Evolutionary conservation across 2,113 vertebrate genomes (phyloP).

Genomic region (Ramphastos sulfuratus): DNA sequence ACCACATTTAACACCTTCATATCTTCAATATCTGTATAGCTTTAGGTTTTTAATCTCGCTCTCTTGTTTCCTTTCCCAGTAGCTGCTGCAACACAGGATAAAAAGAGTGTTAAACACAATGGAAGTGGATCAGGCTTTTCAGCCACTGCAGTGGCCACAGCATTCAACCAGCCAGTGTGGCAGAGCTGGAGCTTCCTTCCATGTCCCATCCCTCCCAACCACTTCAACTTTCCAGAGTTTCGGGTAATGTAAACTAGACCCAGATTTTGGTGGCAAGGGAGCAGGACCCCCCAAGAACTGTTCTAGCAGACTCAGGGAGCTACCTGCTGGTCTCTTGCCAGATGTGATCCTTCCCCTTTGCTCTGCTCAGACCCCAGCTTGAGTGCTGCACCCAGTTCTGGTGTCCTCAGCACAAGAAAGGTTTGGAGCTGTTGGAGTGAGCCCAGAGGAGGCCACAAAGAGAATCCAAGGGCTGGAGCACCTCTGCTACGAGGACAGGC

Average conservation of each 20-base stretch:
- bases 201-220: background rate
- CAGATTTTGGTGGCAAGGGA: background rate
- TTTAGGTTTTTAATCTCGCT: background rate
- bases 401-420: too few species aligned
- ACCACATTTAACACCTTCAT: too few species aligned
- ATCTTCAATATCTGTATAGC: background rate
- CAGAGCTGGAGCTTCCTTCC: slow-evolving; percentile 51
- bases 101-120: slow-evolving; percentile 25
- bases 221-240: slow-evolving; percentile 25
- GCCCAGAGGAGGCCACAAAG: too few species aligned
- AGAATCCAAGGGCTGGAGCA: too few species aligned
- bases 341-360: background rate
- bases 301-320: accelerated
- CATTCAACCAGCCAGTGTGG: slow-evolving; percentile 42
- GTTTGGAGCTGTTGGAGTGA: too few species aligned
- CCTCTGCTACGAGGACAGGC: too few species aligned
- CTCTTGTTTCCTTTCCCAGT: slow-evolving; percentile 11
- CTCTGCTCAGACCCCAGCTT: too few species aligned
- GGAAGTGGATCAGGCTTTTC: slow-evolving; percentile 33
- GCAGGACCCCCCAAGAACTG: background rate
- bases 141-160: background rate
- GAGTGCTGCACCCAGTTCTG: too few species aligned
- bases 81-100: background rate
- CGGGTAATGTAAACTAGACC: slow-evolving; percentile 40
- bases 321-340: background rate